Evolutionary conservation across 2,888 invertebrate species (phyloP).

Genomic region (Argyresthia goedartella): DNA sequence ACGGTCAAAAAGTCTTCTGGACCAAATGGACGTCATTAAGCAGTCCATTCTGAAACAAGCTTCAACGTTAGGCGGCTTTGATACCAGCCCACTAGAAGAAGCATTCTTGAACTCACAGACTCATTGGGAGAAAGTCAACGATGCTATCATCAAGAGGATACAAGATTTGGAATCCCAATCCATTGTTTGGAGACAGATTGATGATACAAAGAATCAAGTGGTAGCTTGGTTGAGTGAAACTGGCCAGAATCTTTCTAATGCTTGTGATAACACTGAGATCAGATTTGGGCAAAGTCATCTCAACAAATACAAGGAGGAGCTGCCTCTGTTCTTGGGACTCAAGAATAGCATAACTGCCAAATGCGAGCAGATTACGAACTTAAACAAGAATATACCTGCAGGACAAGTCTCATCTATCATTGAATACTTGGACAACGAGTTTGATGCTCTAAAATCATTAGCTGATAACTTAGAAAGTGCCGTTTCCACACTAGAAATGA

Average conservation of each 20-base stretch:
- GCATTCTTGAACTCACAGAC: conserved; percentile 74
- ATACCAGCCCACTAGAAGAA: conserved; percentile 69
- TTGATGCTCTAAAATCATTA: conserved; percentile 78
- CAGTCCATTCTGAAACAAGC: conserved; percentile 79
- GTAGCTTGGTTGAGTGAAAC: conserved; percentile 88
- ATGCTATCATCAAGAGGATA: conserved; percentile 78
- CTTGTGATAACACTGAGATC: conserved; percentile 84
- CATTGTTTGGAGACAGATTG: conserved; percentile 94
- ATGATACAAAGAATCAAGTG: conserved; percentile 86
- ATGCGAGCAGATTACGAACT: conserved; percentile 81
- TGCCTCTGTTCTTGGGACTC: conserved; percentile 82
- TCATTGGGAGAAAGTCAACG: conserved; percentile 79
- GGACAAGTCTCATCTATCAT: conserved; percentile 77
- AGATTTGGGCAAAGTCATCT: conserved; percentile 84
- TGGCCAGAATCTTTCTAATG: conserved; percentile 80
- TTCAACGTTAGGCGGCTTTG: conserved; percentile 76
- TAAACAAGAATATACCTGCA: conserved; percentile 79
- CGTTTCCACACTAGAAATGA: conserved; percentile 79
- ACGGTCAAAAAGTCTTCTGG: conserved; percentile 80
- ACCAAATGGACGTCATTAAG: conserved; percentile 83
- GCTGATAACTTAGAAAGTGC: conserved; percentile 82
- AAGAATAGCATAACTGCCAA: conserved; percentile 84
- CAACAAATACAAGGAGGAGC: conserved; percentile 87
- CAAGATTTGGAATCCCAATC: conserved; percentile 89
- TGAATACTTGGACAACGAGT: conserved; percentile 80